A percentile compares a stretch with the other conserved stretches of the same genome.
Conservation (phyloP, 2,888 invertebrate species). For the Saturnia japonica region DNA sequence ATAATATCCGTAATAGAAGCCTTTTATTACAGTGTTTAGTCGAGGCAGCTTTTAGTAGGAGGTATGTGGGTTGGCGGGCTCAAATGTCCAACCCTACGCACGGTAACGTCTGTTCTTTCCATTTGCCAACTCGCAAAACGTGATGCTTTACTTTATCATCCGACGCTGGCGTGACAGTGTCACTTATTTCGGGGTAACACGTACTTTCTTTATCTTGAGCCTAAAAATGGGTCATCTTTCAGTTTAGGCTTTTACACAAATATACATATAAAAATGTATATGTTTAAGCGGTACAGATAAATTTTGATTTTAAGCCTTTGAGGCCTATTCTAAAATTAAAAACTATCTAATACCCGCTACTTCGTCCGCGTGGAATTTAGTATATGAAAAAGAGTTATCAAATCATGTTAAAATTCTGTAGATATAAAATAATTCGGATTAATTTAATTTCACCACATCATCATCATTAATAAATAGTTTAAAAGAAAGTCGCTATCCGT, state of each 20-base stretch:
- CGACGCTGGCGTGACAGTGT: neutral
- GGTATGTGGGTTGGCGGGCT: neutral
- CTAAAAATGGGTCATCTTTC: constrained; percentile 7
- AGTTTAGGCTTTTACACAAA: neutral
- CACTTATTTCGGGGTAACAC: neutral
- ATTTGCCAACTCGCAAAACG: neutral
- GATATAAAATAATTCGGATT: too few species aligned
- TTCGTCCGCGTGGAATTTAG: too few species aligned
- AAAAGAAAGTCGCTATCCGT: too few species aligned
- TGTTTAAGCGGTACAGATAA: neutral
- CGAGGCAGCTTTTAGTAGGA: constrained; percentile 1
- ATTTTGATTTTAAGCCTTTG: too few species aligned
- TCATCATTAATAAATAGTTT: too few species aligned
- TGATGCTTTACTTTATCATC: constrained; percentile 8
- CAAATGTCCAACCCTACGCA: neutral
- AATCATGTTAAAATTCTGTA: too few species aligned
- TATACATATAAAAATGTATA: neutral
- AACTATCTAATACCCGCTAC: too few species aligned
- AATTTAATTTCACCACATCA: too few species aligned
- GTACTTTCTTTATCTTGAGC: neutral
- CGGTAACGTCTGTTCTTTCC: neutral
- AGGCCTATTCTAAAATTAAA: too few species aligned
- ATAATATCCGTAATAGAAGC: neutral
- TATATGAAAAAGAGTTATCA: too few species aligned
- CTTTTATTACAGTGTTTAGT: neutral